Percentiles rank a stretch among this genome's conserved stretches.
These are phyloP conservation scores for Mus caroli DNA, from an alignment of 2,797 vertebrate species.

Conservation along the genomic window DNA sequence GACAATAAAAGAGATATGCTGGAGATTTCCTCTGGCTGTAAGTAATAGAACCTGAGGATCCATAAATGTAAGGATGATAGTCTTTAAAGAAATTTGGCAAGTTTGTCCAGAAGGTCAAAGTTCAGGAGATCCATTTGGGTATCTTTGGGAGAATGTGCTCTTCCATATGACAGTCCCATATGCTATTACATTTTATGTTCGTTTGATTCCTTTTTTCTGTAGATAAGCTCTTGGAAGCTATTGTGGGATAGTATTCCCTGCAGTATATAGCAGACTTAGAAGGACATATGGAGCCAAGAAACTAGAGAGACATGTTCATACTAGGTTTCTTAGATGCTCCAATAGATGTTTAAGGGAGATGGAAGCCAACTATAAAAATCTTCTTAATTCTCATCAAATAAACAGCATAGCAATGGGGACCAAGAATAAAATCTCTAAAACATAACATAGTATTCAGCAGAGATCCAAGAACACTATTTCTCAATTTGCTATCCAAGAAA, in stretches of 20 bases:
- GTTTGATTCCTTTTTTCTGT: slow-evolving; percentile 46
- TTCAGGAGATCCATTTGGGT: background rate
- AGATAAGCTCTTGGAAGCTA: slow-evolving; percentile 65
- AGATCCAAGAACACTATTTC: background rate
- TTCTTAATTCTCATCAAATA: background rate
- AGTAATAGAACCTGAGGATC: background rate
- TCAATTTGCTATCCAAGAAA: background rate
- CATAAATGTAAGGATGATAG: background rate
- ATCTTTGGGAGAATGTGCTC: background rate
- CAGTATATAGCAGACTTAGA: background rate
- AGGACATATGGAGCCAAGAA: background rate
- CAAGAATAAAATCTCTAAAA: background rate
- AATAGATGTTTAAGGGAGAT: background rate
- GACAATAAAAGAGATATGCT: slow-evolving; percentile 72
- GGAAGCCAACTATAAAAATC: background rate
- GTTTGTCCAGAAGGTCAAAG: slow-evolving; percentile 12
- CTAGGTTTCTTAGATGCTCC: background rate
- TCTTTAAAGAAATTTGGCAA: slow-evolving; percentile 2
- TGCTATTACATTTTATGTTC: background rate
- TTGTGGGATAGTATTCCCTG: slow-evolving; percentile 1
- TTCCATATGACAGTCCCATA: background rate
- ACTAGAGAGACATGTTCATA: background rate
- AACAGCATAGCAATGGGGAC: background rate
- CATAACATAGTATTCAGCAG: background rate
- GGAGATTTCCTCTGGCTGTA: slow-evolving; percentile 54